Evolutionary conservation across 2,888 invertebrate genomes (phyloP), one percentile per base, ranked within the genome.

Genomic region (Idaea dimidiata): DNA sequence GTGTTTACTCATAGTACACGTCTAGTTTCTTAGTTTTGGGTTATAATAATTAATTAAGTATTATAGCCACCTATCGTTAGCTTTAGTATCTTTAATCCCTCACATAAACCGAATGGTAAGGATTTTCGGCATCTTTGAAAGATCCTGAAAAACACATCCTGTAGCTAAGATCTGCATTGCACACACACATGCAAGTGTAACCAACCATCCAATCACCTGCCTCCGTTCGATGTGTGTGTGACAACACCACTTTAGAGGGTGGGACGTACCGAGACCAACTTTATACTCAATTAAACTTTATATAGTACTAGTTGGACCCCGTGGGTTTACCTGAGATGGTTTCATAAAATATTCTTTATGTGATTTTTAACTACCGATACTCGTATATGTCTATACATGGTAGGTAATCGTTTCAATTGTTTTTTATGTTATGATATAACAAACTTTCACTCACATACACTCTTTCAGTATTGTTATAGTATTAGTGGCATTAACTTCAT

Each of bases 131-230:
- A 8, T 4, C 32, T 32, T 10, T 32, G 32, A 32, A 32, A 32
- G 10, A 7, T 43, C 43, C 43, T 43, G 43, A 43, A 43, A 43
- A 0, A 10, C 5, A 68, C 83, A 81, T 0, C 76, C 86, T 84
- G 79, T 87, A 82, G 14, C 56, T 55, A 10, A 62, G 72, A 82
- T 83, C 81, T 80, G 81, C 83, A 83, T 84, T 83, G 82, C 75
- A 79, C 77, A 81, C 82, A 81, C 76, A 72, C 65, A 63, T 73
- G 76, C 78, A 77, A 78, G 76, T 78, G 74, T 76, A 71, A 68
- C 68, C 62, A 57, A 24, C 58, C 62, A 54, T 62, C 83, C 82
- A 84, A 84, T 84, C 76, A 62, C 60, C 58, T 54, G 57, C 14
- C 61, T 0, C 32, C 17, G 7, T 57, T n/a, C 33, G 1, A 54